Evolutionary conservation across 2,797 vertebrate species (phyloP).

Genomic region (Aldrovandia affinis): DNA sequence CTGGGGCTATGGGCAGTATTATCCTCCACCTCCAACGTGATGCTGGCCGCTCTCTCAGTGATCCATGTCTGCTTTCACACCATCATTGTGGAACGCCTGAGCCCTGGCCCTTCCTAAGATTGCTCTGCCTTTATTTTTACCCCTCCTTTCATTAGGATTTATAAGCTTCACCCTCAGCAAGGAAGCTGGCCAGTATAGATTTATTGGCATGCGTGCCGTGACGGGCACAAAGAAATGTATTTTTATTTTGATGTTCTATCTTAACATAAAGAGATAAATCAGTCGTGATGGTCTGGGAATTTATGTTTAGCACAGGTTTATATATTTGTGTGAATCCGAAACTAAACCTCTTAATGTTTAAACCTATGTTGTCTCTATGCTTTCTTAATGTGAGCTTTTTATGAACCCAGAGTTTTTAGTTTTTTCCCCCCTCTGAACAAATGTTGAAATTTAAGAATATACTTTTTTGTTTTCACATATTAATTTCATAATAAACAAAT

Average conservation of each 20-base stretch:
- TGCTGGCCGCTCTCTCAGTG: not conserved
- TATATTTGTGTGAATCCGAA: conserved; percentile 55
- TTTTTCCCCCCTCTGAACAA: conserved; percentile 54
- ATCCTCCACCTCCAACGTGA: conserved; percentile 73
- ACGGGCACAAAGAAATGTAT: conserved; percentile 41
- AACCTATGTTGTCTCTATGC: conserved; percentile 47
- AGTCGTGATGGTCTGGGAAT: conserved; percentile 50
- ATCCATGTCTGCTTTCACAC: not conserved
- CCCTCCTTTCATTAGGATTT: not conserved
- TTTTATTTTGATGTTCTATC: conserved; percentile 39
- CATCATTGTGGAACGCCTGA: not conserved
- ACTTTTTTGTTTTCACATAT: conserved; percentile 68
- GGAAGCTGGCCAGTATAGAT: not conserved
- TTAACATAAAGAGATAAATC: conserved; percentile 46
- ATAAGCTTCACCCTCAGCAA: not conserved
- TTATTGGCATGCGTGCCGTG: not conserved
- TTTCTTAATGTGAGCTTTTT: conserved; percentile 62
- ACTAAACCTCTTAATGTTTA: conserved; percentile 38
- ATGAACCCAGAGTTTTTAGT: conserved; percentile 60
- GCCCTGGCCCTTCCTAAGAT: not conserved
- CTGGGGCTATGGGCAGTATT: conserved; percentile 98
- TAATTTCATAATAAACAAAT: conserved; percentile 83
- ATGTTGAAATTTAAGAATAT: conserved; percentile 57
- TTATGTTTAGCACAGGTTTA: conserved; percentile 48
- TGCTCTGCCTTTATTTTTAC: not conserved